Conservation (phyloP, 2,797 vertebrate species). For the Cottoperca gobio region DNA sequence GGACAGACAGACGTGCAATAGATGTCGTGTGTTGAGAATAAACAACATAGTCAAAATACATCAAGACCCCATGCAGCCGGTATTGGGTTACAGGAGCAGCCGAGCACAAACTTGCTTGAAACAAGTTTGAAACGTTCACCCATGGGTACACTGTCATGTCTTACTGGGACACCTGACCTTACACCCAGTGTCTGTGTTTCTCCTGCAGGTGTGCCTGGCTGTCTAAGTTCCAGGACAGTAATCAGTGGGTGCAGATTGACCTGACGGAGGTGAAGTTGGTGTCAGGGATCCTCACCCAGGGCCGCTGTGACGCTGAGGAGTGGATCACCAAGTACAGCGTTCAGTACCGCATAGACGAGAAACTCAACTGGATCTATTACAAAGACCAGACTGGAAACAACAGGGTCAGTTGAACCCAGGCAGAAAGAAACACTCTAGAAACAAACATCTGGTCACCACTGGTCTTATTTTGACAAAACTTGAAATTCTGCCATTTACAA, state of each 20-base stretch:
- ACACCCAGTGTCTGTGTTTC: background rate
- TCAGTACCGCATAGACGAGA: constrained; percentile 91
- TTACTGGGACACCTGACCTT: too few species aligned
- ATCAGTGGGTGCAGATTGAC: constrained; percentile 97
- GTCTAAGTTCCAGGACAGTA: constrained; percentile 96
- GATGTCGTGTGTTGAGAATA: too few species aligned
- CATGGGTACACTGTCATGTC: too few species aligned
- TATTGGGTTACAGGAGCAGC: too few species aligned
- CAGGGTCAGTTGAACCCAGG: constrained; percentile 84
- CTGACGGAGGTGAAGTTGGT: constrained; percentile 92
- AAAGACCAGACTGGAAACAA: constrained; percentile 99
- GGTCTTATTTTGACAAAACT: background rate
- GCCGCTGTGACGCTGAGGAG: constrained; percentile 96
- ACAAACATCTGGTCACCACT: background rate
- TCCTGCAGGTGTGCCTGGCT: constrained; percentile 94
- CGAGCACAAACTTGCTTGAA: too few species aligned
- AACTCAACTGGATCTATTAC: constrained; percentile 97
- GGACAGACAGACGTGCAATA: too few species aligned
- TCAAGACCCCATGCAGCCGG: too few species aligned
- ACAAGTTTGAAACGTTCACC: background rate
- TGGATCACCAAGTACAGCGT: constrained; percentile 98
- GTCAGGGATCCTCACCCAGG: constrained; percentile 95
- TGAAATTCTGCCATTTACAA: background rate
- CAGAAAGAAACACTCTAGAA: background rate
- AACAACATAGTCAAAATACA: too few species aligned